These are phyloP conservation scores for Picus viridis DNA, from an alignment of 2,797 vertebrate genomes.

Conservation along the genomic window DNA sequence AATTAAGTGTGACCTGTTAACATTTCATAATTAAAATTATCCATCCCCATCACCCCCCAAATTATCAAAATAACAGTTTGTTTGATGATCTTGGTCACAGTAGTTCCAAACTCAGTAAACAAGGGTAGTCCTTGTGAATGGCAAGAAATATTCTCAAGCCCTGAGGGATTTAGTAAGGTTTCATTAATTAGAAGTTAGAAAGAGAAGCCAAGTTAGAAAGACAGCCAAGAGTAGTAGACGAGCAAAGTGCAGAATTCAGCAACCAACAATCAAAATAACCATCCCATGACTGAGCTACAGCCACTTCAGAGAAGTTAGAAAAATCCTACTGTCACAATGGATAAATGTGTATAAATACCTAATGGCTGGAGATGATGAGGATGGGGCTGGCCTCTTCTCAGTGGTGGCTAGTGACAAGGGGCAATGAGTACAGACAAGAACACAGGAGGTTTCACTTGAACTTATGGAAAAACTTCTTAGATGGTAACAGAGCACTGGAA, in stretches of 20 bases:
- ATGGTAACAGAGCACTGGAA: too few relatives aligned
- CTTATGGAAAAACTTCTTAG: too few relatives aligned
- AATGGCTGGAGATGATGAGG: too few relatives aligned
- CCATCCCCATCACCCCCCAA: not conserved
- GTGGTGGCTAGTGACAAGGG: too few relatives aligned
- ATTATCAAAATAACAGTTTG: slow-evolving; percentile 1
- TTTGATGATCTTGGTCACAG: not conserved
- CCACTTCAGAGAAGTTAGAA: not conserved
- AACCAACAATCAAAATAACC: not conserved
- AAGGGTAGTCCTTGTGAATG: not conserved
- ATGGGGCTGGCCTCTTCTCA: too few relatives aligned
- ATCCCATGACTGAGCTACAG: not conserved
- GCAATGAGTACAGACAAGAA: too few relatives aligned
- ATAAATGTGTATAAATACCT: too few relatives aligned
- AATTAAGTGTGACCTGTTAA: slow-evolving; percentile 16
- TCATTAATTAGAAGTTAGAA: not conserved
- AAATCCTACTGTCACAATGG: not conserved
- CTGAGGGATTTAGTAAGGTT: not conserved
- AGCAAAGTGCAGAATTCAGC: not conserved
- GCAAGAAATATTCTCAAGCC: not conserved
- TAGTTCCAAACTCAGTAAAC: not conserved
- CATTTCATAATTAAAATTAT: slow-evolving; percentile 8
- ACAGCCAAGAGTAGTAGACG: not conserved
- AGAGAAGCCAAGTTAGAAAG: not conserved
- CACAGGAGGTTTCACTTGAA: too few relatives aligned